phyloP scores from a whole-genome alignment of 1,140 invertebrate species.

The Ectropis grisescens region DNA sequence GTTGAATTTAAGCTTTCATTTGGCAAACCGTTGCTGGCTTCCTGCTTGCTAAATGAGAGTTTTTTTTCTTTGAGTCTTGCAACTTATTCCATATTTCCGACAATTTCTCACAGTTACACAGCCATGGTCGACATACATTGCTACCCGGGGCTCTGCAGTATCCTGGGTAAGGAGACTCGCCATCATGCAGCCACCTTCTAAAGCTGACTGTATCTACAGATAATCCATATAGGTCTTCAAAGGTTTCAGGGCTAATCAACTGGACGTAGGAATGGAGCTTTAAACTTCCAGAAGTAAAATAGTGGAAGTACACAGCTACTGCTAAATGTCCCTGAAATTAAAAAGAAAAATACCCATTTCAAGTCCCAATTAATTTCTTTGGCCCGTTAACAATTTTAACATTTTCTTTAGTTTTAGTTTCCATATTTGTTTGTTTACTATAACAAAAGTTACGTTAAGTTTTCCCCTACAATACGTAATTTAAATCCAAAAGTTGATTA shows the following conservation, averaged over 20 bases:
- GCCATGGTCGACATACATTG: conserved; percentile 24
- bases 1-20: too few relatives aligned
- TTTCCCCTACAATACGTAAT: too few relatives aligned
- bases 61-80: conserved; percentile 3
- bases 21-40: too few relatives aligned
- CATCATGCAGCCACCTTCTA: conserved; percentile 36
- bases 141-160: conserved; percentile 49
- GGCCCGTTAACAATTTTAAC: too few relatives aligned
- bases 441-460: too few relatives aligned
- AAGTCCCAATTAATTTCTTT: too few relatives aligned
- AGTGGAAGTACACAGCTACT: conserved; percentile 29
- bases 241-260: conserved; percentile 12
- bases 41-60: too few relatives aligned
- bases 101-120: conserved; percentile 46
- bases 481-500: too few relatives aligned
- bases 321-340: conserved; percentile 26
- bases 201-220: conserved; percentile 13
- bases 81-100: conserved; percentile 28
- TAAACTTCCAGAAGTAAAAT: conserved; percentile 29
- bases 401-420: too few relatives aligned
- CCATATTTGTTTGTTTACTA: too few relatives aligned
- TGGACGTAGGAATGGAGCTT: conserved; percentile 15
- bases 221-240: conserved; percentile 2
- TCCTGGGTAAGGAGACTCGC: conserved; percentile 46
- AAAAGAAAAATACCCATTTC: too few relatives aligned